Evolutionary conservation across 1,140 invertebrate species (phyloP), one percentile per base, ranked within the genome.

Genomic region (Leptinotarsa lineolata): DNA sequence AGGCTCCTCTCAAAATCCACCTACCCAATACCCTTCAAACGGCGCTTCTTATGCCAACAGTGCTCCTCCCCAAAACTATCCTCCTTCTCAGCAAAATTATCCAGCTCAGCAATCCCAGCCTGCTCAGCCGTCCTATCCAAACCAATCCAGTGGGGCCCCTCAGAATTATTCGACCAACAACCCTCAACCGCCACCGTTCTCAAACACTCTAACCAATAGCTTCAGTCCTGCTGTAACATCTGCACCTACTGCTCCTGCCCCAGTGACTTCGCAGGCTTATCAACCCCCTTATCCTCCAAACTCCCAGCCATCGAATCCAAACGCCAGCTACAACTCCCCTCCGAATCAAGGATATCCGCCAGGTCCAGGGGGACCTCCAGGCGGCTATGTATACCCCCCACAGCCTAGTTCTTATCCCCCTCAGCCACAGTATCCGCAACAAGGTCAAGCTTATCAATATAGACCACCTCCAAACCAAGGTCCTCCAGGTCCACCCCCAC

Each of bases 41-140:
- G 69, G 69, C 18, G 80, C 83, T 20, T 80, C 82, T 68, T 85
- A 85, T 67, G 59, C 68, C 18, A 71, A 64, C 15, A 81, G 77
- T 60, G 79, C 84, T 5, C 84, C 85, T 20, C 85, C 84, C 16
- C 82, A 84, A 70, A 85, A 81, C 63, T 87, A 87, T 75, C 85
- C 81, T n/a, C 75, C 81, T 68, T 72, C 72, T 18, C 81, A 81
- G 74, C 81, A 82, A 76, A 79, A 81, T 30, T 80, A 80, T 72
- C 71, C 78, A 16, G 61, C 73, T n/a, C 70, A 24, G 24, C 77
- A 83, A 24, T 78, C 84, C 5, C 85, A 85, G 61, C 82, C 71
- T 12, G 54, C 84, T 20, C 78, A 84, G 48, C 79, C 84, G 73
- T 44, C 82, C 21, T 78, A 78, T 71, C 44, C 68, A 3, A 76